Percentiles rank a stretch among this genome's conserved stretches.
phyloP scores from a whole-genome alignment of 2,888 invertebrate genomes.

The Catocala fraxini region DNA sequence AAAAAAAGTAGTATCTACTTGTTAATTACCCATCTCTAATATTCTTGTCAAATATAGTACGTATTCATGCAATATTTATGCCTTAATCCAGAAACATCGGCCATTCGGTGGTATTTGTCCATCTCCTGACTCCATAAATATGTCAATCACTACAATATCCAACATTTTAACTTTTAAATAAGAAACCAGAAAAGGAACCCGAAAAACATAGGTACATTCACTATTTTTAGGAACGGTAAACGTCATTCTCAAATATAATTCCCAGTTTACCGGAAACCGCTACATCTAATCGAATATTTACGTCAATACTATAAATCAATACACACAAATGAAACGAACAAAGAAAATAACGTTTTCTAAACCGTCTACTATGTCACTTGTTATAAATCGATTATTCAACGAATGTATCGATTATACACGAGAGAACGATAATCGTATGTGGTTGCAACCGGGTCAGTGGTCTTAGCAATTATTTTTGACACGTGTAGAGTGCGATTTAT shows the following conservation, averaged over 20 bases:
- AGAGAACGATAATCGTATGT: conserved; percentile 40
- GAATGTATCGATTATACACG: conserved; percentile 47
- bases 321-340: conserved; percentile 25
- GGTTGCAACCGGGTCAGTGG: conserved; percentile 42
- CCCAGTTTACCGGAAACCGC: conserved; percentile 4
- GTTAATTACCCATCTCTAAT: no score
- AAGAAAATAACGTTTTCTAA: conserved; percentile 30
- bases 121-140: background rate
- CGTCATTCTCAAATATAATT: no score
- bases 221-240: no score
- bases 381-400: conserved; percentile 51
- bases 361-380: conserved; percentile 40
- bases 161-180: background rate
- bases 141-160: background rate
- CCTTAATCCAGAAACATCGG: no score
- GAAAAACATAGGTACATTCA: no score
- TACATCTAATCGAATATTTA: conserved; percentile 21
- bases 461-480: conserved; percentile 44
- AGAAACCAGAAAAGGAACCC: no score
- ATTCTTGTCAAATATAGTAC: no score
- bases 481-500: conserved; percentile 23
- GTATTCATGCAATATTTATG: no score
- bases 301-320: conserved; percentile 24
- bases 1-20: no score
- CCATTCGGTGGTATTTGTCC: no score